Evolutionary conservation across 2,888 invertebrate genomes (phyloP).

Genomic region (Orthosia gracilis): DNA sequence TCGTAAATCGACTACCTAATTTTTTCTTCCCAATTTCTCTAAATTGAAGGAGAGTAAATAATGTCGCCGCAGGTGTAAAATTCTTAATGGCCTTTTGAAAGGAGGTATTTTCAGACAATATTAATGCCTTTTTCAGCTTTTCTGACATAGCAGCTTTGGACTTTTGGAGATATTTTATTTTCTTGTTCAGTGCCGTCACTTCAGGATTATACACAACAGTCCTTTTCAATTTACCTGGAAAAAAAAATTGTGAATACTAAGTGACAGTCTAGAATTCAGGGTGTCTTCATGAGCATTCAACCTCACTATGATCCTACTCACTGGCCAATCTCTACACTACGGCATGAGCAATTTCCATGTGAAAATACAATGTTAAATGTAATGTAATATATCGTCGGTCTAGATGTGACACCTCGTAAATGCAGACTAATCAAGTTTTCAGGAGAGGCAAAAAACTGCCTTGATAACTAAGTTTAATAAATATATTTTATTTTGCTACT

Average conservation of each 20-base stretch:
- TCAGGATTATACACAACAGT: conserved; percentile 13
- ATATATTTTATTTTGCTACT: too few relatives aligned
- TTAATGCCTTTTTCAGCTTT: conserved; percentile 24
- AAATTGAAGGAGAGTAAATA: conserved; percentile 23
- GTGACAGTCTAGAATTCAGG: too few relatives aligned
- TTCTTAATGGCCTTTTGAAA: conserved; percentile 14
- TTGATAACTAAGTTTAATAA: too few relatives aligned
- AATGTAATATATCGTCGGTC: too few relatives aligned
- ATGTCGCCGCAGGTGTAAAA: conserved; percentile 6
- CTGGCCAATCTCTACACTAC: too few relatives aligned
- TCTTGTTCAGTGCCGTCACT: conserved; percentile 3
- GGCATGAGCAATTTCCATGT: too few relatives aligned
- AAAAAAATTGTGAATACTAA: neutral
- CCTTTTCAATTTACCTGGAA: conserved; percentile 11
- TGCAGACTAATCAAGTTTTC: too few relatives aligned
- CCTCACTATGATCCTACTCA: too few relatives aligned
- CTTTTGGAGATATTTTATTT: conserved; percentile 14
- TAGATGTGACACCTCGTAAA: too few relatives aligned
- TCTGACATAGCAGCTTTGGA: conserved; percentile 3
- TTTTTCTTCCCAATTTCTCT: neutral
- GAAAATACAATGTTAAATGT: too few relatives aligned
- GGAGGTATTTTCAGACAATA: conserved; percentile 19
- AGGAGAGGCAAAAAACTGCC: too few relatives aligned
- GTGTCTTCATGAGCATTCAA: too few relatives aligned
- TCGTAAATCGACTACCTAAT: neutral